These are phyloP conservation scores for Tokudaia tokunoshimensis DNA, from an alignment of 2,797 vertebrate species.

Conservation along the genomic window DNA sequence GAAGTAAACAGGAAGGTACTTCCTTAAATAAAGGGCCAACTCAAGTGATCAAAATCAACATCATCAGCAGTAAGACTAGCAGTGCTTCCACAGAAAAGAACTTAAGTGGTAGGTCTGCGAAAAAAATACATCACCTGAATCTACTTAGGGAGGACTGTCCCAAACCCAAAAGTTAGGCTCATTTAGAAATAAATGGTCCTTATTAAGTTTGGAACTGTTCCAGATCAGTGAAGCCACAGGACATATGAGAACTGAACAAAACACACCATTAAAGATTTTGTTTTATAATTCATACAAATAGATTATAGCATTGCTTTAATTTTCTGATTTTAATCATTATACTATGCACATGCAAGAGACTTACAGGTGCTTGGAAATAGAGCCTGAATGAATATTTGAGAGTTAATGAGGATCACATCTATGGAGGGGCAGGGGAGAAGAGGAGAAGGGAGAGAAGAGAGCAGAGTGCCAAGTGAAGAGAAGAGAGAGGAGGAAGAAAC, in stretches of 20 bases:
- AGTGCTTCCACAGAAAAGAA: neutral
- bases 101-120: neutral
- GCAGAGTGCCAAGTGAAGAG: neutral
- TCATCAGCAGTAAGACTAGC: neutral
- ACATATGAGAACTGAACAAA: neutral
- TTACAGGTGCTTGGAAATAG: constrained; percentile 35
- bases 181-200: neutral
- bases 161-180: constrained; percentile 9
- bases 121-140: neutral
- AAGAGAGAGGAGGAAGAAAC: neutral
- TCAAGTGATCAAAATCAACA: neutral
- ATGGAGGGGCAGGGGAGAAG: neutral
- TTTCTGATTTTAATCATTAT: constrained; percentile 22
- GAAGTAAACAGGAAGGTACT: neutral
- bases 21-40: neutral
- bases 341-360: neutral
- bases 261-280: constrained; percentile 10
- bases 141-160: constrained; percentile 20
- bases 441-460: neutral
- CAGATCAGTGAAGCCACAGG: neutral
- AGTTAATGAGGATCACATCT: neutral
- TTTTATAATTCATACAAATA: constrained; percentile 26
- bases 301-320: neutral
- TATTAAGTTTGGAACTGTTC: neutral
- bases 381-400: neutral